Conservation (phyloP, 2,113 vertebrate species). For the Cololabis saira region DNA sequence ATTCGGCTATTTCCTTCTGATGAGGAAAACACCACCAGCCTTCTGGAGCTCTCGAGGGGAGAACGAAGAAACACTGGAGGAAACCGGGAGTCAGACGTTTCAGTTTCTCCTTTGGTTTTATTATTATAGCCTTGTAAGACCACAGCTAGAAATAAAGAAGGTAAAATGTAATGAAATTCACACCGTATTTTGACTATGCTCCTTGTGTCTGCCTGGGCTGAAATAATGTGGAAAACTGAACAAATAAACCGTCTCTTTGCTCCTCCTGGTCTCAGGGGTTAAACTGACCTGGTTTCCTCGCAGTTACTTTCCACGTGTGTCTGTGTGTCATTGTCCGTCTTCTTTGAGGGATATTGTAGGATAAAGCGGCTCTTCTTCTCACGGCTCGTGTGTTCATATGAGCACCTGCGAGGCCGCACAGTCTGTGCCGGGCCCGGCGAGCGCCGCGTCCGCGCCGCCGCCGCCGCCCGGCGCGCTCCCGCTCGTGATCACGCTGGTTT, state of each 20-base stretch:
- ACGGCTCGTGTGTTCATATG: constrained; percentile 61
- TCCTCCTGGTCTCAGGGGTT: constrained; percentile 30
- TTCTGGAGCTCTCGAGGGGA: constrained; percentile 43
- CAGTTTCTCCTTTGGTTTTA: not conserved
- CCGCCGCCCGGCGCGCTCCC: constrained; percentile 65
- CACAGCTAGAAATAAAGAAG: not conserved
- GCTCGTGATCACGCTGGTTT: constrained; percentile 86
- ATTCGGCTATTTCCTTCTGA: constrained; percentile 39
- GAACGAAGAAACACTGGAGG: constrained; percentile 25
- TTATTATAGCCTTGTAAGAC: not conserved
- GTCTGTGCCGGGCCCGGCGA: constrained; percentile 64
- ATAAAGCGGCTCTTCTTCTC: not conserved
- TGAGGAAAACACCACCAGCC: constrained; percentile 52
- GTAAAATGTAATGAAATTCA: not conserved
- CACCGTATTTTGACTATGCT: not conserved
- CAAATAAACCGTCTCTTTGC: not conserved
- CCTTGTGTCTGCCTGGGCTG: not conserved
- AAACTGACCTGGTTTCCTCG: constrained; percentile 24
- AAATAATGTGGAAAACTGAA: not conserved
- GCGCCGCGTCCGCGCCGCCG: constrained; percentile 48
- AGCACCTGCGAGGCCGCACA: constrained; percentile 64
- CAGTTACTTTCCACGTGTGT: constrained; percentile 25
- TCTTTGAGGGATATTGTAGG: not conserved
- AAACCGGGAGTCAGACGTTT: constrained; percentile 10
- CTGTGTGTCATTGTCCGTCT: not conserved